These are phyloP conservation scores for Corbicula japonica DNA, from an alignment of 2,888 invertebrate species.

Conservation along the genomic window DNA sequence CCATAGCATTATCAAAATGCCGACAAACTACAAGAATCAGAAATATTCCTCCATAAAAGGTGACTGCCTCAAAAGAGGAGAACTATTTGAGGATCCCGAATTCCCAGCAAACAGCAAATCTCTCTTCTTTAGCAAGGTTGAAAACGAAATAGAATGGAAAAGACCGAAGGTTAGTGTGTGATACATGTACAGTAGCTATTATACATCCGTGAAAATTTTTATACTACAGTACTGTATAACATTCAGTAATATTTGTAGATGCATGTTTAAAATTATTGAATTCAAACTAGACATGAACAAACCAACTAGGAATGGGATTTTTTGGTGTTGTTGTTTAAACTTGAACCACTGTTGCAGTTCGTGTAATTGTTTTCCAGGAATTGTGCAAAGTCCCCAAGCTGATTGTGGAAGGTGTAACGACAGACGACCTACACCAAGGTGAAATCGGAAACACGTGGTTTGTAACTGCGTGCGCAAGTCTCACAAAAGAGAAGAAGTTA, in stretches of 20 bases:
- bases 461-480: conserved; percentile 89
- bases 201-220: too few relatives aligned
- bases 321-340: too few relatives aligned
- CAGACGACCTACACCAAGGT: conserved; percentile 88
- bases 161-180: conserved; percentile 90
- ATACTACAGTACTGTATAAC: too few relatives aligned
- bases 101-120: conserved; percentile 94
- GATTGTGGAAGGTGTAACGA: conserved; percentile 87
- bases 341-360: not conserved
- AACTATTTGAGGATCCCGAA: conserved; percentile 95
- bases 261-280: too few relatives aligned
- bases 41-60: conserved; percentile 79
- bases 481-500: conserved; percentile 88
- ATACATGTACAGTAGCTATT: not conserved
- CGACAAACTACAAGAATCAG: conserved; percentile 77
- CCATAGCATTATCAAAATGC: too few relatives aligned
- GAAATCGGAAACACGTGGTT: conserved; percentile 89
- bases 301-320: too few relatives aligned
- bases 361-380: conserved; percentile 85
- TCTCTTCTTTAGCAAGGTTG: conserved; percentile 93
- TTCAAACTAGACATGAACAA: too few relatives aligned
- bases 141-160: conserved; percentile 95
- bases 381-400: conserved; percentile 88
- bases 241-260: too few relatives aligned
- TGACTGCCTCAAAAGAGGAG: conserved; percentile 90